Base-by-base conservation (phyloP, 1,140 invertebrate species). In the Rhagoletis pomonella region DNA sequence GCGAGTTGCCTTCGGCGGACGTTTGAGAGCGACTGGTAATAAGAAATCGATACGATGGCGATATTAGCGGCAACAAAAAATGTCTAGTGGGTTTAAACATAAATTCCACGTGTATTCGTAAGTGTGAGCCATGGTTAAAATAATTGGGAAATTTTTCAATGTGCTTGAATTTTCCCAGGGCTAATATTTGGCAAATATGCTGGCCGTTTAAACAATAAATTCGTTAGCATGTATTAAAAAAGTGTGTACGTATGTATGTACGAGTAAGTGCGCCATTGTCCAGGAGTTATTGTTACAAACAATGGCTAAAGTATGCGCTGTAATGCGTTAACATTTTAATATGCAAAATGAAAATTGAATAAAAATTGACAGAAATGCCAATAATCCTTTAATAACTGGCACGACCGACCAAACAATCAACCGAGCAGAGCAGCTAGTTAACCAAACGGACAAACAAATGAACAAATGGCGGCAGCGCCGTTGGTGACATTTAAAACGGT, bases 301-400 rank as follows among this genome's bases (percentile, higher is more conserved):
- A 81, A 81, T 81, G 73, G 73, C 7, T 17, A n/a, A 81, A 19
- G 42, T 3, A 42, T 4, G 47, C 47, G 6, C 29, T 12, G 44
- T 81, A 29, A 9, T 17, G 73, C 73, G 47, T 3, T 81, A 55
- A 81, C 44, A 73, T 55, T 81, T 81, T 81, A 81, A 81, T 81
- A 81, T 81, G 47, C 73, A 81, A 81, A 81, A 81, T 81, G 73
- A 81, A 81, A 81, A 81, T 81, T 81, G 73, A 81, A 81, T 81
- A 81, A 81, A 81, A 81, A 55, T 81, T 81, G 73, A 81, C 73
- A 81, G 73, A 81, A 81, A 81, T 81, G 73, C 73, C 73, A 81
- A 81, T 81, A 81, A 81, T 81, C 73, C 73, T 81, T 81, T 81
- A 81, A 81, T 50, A 81, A 81, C 73, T 81, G 73, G 73, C 50